Evolutionary conservation across 2,797 vertebrate species (phyloP), one percentile per base, ranked within the genome.

Genomic region (Netta rufina): DNA sequence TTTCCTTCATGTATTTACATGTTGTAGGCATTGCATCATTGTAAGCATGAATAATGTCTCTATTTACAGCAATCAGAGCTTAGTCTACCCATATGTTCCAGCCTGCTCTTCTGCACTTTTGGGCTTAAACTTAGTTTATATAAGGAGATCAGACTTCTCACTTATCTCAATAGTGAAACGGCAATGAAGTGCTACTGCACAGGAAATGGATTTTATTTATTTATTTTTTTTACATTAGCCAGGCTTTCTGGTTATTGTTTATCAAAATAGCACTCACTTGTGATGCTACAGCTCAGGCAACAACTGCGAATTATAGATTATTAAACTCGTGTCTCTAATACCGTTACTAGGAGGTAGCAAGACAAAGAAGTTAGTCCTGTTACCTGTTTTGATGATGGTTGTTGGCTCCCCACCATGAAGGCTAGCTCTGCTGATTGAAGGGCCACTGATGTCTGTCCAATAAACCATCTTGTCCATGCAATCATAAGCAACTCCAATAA

Each of bases 371-470:
- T 43, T 57, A 36, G 13, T 64, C 33, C 21, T 54, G 18, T 87
- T 90, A 98, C 99, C 99, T 98, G 98, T 98, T 95, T 91, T 98
- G 77, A 99, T 98, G 91, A 99, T 97, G 11, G 95, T 87, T 15
- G 96, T 81, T 51, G 99, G 98, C 45, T 99, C 98, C 33, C 99
- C 99, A 0, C 99, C 99, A 28, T 98, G 96, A 41, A 99, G 97
- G 80, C 97, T 98, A 83, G 98, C 99, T 87, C 98, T 99, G 96
- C 98, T 99, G 91, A 99, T 99, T 0, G 99, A 98, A n/a, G 98
- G 99, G 11, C 98, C 98, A 1, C 98, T 98, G 96, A 99, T 99
- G 90, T 99, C 99, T 3, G 99, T 99, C 99, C 99, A 99, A 95
- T 99, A 99, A 73, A 99, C 98, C 98, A 98, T 98, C 96, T 99